Evolutionary conservation across 1,140 invertebrate species (phyloP).

Genomic region (Sarcophaga peregrina): DNA sequence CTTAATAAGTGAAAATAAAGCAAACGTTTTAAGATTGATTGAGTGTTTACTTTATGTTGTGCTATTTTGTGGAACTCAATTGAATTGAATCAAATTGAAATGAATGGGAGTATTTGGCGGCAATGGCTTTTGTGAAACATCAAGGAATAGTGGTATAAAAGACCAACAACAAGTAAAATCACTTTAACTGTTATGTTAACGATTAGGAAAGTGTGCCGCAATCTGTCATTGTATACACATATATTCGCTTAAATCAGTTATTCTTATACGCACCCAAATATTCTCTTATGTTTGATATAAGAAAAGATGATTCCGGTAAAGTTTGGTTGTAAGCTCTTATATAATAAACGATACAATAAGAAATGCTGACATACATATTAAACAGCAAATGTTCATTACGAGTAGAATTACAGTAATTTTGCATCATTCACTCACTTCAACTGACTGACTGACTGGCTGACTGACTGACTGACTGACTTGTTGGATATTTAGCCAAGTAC

Average conservation of each 20-base stretch:
- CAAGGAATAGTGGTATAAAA: neutral
- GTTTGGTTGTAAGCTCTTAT: too few species aligned
- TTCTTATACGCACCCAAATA: neutral
- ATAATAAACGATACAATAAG: neutral
- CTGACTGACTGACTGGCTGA: constrained; percentile 6
- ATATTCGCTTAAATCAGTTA: constrained; percentile 31
- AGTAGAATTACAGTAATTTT: constrained; percentile 30
- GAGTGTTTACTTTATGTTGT: constrained; percentile 28
- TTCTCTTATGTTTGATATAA: neutral
- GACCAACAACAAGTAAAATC: constrained; percentile 32
- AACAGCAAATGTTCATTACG: constrained; percentile 32
- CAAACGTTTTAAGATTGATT: constrained; percentile 30
- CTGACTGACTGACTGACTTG: neutral
- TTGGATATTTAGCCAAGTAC: neutral
- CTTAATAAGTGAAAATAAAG: neutral
- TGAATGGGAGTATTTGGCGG: neutral
- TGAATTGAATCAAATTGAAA: neutral
- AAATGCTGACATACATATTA: constrained; percentile 32
- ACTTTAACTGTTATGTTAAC: neutral
- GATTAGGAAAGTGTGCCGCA: neutral
- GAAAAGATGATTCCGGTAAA: too few species aligned
- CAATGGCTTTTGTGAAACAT: neutral
- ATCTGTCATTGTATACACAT: constrained; percentile 11
- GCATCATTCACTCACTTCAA: neutral
- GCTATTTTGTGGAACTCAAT: neutral